Evolutionary conservation across 2,113 vertebrate genomes (phyloP).

Genomic region (Rhombomys opimus): DNA sequence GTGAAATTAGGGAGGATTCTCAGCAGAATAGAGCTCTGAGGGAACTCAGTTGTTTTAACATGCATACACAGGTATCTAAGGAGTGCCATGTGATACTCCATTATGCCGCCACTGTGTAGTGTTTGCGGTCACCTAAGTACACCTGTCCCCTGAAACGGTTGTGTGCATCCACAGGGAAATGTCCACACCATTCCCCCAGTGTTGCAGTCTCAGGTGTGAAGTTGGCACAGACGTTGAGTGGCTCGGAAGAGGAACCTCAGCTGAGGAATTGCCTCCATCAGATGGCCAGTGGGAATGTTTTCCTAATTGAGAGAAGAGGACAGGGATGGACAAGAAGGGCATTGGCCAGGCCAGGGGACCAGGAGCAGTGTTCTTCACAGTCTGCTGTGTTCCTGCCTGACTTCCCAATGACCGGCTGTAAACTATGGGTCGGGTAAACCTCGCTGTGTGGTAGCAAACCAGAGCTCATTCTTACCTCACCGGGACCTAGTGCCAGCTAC

Average conservation of each 20-base stretch:
- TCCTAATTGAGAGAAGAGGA: neutral
- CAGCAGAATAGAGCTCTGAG: neutral
- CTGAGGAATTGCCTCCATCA: neutral
- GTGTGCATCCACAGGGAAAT: neutral
- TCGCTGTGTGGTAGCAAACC: neutral
- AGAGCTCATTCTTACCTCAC: neutral
- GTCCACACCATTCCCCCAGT: neutral
- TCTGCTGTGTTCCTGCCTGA: neutral
- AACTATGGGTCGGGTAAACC: neutral
- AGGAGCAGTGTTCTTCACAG: neutral
- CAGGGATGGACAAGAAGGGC: neutral
- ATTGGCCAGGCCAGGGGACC: neutral
- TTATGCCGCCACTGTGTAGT: neutral
- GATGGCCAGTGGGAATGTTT: neutral
- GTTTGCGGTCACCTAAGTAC: neutral
- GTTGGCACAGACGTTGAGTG: neutral
- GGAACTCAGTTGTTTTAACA: neutral
- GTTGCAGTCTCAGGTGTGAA: neutral
- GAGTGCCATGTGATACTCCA: neutral
- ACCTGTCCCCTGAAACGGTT: neutral
- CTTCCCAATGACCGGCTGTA: neutral
- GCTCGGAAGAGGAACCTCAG: neutral
- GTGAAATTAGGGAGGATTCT: accelerated
- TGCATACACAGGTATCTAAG: neutral
- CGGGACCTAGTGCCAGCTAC: too few species aligned